Conservation (phyloP, 2,888 invertebrate species). For the Pyrochroa serraticornis region DNA sequence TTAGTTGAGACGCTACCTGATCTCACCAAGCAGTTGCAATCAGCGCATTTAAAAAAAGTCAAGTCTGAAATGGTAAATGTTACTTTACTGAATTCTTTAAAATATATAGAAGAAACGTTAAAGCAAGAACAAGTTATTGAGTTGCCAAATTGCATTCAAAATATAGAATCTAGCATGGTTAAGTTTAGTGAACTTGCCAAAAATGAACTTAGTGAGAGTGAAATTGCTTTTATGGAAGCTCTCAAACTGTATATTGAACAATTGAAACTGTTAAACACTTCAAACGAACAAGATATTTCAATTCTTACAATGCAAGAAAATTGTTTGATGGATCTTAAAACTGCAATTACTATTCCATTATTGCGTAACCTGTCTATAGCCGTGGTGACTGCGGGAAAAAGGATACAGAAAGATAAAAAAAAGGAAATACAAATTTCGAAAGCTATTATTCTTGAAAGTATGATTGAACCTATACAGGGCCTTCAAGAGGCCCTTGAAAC, state of each 20-base stretch:
- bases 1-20: slow-evolving; percentile 42
- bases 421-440: neutral
- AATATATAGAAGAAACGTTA: slow-evolving; percentile 14
- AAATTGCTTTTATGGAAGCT: slow-evolving; percentile 7
- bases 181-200: neutral
- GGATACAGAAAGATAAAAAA: neutral
- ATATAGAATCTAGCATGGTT: slow-evolving; percentile 21
- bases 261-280: slow-evolving; percentile 1
- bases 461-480: no score
- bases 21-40: slow-evolving; percentile 45
- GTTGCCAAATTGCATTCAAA: slow-evolving; percentile 1
- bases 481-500: neutral
- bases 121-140: neutral
- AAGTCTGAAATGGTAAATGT: slow-evolving; percentile 32
- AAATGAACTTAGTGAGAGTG: slow-evolving; percentile 11
- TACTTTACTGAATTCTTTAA: slow-evolving; percentile 12
- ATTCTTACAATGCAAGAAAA: slow-evolving; percentile 2
- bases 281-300: neutral
- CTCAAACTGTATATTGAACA: slow-evolving; percentile 11
- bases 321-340: neutral
- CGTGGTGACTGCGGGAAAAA: slow-evolving; percentile 1
- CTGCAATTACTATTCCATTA: slow-evolving; percentile 1
- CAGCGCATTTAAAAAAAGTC: slow-evolving; percentile 37
- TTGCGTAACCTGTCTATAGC: slow-evolving; percentile 3
- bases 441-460: no score